Conservation (phyloP, 1,140 invertebrate species). For the Caerostris darwini region DNA sequence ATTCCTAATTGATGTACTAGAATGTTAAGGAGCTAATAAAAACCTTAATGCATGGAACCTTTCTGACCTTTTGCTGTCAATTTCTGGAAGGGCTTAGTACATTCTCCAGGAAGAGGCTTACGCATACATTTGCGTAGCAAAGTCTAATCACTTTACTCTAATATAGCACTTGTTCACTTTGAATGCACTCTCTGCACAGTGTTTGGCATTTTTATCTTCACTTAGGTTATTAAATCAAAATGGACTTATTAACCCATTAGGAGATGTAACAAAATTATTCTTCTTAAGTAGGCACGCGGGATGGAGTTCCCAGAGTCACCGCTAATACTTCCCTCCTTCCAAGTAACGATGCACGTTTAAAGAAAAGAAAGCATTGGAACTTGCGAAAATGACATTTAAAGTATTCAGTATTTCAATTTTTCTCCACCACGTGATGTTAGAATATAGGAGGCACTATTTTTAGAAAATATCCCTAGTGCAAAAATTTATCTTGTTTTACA, state of each 20-base stretch:
- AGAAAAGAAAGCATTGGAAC: too few relatives aligned
- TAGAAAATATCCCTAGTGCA: too few relatives aligned
- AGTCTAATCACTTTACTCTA: background rate
- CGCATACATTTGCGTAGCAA: background rate
- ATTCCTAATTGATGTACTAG: too few relatives aligned
- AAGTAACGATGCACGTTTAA: too few relatives aligned
- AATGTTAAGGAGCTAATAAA: background rate
- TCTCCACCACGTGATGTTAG: too few relatives aligned
- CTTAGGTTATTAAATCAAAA: background rate
- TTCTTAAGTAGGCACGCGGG: background rate
- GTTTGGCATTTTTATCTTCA: background rate
- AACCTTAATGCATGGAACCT: background rate
- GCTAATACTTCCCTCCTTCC: too few relatives aligned
- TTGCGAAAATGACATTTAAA: too few relatives aligned
- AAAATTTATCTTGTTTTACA: too few relatives aligned
- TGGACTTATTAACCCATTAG: constrained; percentile 33
- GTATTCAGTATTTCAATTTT: too few relatives aligned
- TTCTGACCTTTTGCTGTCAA: background rate
- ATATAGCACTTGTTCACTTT: background rate
- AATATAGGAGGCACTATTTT: too few relatives aligned
- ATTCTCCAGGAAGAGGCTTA: background rate
- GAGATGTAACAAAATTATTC: constrained; percentile 1
- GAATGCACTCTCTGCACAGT: background rate
- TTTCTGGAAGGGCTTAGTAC: background rate
- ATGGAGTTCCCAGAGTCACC: too few relatives aligned